A percentile compares a stretch with the other conserved stretches of the same genome.
Evolutionary conservation across 2,113 vertebrate genomes (phyloP).

Genomic region (Ceuthmochares aereus): DNA sequence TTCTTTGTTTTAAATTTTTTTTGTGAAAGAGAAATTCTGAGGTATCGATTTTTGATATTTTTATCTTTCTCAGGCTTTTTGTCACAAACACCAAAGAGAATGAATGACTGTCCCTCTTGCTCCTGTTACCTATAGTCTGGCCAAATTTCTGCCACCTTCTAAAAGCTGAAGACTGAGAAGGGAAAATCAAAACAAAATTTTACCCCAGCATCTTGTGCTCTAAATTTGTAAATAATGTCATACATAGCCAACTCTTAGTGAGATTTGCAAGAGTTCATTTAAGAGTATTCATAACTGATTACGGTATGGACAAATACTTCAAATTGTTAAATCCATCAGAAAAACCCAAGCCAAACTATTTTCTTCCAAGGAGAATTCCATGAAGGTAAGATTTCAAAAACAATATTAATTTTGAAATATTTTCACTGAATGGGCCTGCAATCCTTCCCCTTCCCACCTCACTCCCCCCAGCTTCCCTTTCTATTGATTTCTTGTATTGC

Average conservation of each 20-base stretch:
- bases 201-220: not conserved
- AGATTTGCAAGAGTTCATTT: not conserved
- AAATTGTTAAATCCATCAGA: not conserved
- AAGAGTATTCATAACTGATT: not conserved
- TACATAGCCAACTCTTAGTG: accelerated
- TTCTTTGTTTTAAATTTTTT: not conserved
- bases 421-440: not conserved
- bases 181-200: not conserved
- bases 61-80: not conserved
- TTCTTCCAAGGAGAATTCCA: not conserved
- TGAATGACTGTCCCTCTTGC: not conserved
- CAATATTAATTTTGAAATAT: not conserved
- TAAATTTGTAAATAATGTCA: not conserved
- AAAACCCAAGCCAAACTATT: not conserved
- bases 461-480: not conserved
- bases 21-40: not conserved
- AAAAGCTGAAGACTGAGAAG: not conserved
- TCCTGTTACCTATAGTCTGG: not conserved
- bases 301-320: not conserved
- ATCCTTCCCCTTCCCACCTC: too few relatives aligned
- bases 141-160: not conserved
- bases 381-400: not conserved
- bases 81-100: not conserved
- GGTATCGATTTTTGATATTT: not conserved
- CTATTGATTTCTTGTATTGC: not conserved